Evolutionary conservation across 2,797 vertebrate species (phyloP), one percentile per base, ranked within the genome.

Genomic region (Alauda arvensis): DNA sequence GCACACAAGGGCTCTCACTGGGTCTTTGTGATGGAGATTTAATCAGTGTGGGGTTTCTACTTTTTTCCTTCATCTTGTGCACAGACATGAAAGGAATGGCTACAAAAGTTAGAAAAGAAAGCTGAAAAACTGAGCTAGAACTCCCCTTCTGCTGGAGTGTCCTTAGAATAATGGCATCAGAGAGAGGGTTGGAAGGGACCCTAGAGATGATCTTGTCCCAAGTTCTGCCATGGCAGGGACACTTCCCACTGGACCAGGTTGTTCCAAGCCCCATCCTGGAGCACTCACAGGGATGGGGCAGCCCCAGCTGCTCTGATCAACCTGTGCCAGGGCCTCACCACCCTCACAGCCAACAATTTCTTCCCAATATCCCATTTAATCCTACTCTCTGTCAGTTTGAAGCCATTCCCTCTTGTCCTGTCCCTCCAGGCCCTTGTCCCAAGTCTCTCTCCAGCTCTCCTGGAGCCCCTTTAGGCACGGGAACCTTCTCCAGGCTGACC

Each of bases 171-270:
- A 15, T 31, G 26, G 37, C 29, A 5, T 45, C 14, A 12, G 1
- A 39, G 66, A 18, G 8, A 39, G 39, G 20, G 20, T 51, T 57
- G 20, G 28, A 57, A 52, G 17, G 25, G 4, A 26, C 17, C 24
- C 40, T 65, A 57, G 70, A 57, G 51, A 25, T 63, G 12, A 4
- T 39, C 43, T 20, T n/a, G 28, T 70, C 46, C n/a, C 18, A 43
- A n/a, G 9, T 19, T 48, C 43, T 77, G 65, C 37, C 19, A 0
- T 43, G 31, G 7, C 34, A 48, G 26, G 31, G 34, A 23, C 63
- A 34, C 10, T 23, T 43, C 2, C 60, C n/a, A 10, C 43, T n/a
- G 9, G 1, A 3, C 16, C n/a, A 45, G 8, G 4, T 0, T 33
- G 28, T 13, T 59, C 28, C 53, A 74, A 33, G 18, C 16, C n/a